Evolutionary conservation across 2,113 vertebrate species (phyloP).

Genomic region (Verasper variegatus): DNA sequence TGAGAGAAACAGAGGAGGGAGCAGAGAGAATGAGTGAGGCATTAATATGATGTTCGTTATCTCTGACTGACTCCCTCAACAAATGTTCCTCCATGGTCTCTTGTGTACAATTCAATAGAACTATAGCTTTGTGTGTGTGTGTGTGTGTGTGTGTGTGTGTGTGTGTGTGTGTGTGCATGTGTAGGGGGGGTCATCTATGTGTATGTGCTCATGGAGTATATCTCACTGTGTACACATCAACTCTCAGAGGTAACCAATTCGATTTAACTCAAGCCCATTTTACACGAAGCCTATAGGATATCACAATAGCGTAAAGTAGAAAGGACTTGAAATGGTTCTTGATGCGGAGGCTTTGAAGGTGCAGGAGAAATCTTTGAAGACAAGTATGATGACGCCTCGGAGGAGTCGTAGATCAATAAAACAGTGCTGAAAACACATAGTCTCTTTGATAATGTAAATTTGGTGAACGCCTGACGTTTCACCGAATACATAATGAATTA

Average conservation of each 20-base stretch:
- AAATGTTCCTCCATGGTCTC: conserved; percentile 58
- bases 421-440: not conserved
- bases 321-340: conserved; percentile 18
- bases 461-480: not conserved
- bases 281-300: not conserved
- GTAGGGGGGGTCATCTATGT: not conserved
- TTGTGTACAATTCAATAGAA: conserved; percentile 32
- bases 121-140: conserved; percentile 16
- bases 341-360: conserved; percentile 1
- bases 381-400: not conserved
- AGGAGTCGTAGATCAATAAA: not conserved
- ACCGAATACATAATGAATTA: not conserved
- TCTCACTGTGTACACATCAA: not conserved
- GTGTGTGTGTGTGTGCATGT: conserved; percentile 11
- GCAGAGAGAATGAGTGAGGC: conserved; percentile 34
- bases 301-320: not conserved
- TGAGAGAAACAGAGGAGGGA: conserved; percentile 43
- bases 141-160: conserved; percentile 3
- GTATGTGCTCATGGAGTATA: conserved; percentile 1
- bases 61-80: conserved; percentile 60
- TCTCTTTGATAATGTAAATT: not conserved
- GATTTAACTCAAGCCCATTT: not conserved
- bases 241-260: not conserved
- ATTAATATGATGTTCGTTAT: conserved; percentile 69
- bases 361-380: not conserved